Evolutionary conservation across 2,888 invertebrate species (phyloP).

Genomic region (Hesperia comma): DNA sequence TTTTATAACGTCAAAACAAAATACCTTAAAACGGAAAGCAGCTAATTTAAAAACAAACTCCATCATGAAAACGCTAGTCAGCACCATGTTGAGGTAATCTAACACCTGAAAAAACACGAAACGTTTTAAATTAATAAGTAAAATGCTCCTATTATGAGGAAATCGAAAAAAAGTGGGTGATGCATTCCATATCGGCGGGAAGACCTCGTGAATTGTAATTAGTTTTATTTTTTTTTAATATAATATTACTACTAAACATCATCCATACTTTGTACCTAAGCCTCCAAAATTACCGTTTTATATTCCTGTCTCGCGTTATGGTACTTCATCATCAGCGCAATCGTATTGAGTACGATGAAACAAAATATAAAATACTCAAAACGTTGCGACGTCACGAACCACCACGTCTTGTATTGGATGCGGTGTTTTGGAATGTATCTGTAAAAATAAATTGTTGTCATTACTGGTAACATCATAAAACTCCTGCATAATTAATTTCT

Average conservation of each 20-base stretch:
- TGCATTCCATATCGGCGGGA: no score
- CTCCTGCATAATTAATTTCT: no score
- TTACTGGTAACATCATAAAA: no score
- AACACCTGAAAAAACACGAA: conserved; percentile 81
- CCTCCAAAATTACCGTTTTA: conserved; percentile 77
- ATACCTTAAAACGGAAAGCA: conserved; percentile 97
- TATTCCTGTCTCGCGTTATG: conserved; percentile 91
- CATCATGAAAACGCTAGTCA: conserved; percentile 98
- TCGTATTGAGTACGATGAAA: conserved; percentile 98
- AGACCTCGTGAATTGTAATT: no score
- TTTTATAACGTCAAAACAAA: no score
- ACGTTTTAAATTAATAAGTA: neutral
- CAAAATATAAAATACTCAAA: conserved; percentile 99
- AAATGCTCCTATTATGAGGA: no score
- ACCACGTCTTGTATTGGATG: conserved; percentile 98
- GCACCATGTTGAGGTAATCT: conserved; percentile 97
- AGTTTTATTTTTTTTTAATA: no score
- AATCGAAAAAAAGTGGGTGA: no score
- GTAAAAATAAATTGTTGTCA: conserved; percentile 7
- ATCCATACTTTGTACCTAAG: no score
- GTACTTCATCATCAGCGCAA: conserved; percentile 98
- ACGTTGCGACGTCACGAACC: conserved; percentile 99
- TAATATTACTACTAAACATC: no score
- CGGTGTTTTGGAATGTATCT: conserved; percentile 99
- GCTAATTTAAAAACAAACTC: conserved; percentile 99